A percentile compares a stretch with the other conserved stretches of the same genome.
These are phyloP conservation scores for Epinephelus cyanopodus DNA, from an alignment of 2,113 vertebrate genomes.

Conservation along the genomic window DNA sequence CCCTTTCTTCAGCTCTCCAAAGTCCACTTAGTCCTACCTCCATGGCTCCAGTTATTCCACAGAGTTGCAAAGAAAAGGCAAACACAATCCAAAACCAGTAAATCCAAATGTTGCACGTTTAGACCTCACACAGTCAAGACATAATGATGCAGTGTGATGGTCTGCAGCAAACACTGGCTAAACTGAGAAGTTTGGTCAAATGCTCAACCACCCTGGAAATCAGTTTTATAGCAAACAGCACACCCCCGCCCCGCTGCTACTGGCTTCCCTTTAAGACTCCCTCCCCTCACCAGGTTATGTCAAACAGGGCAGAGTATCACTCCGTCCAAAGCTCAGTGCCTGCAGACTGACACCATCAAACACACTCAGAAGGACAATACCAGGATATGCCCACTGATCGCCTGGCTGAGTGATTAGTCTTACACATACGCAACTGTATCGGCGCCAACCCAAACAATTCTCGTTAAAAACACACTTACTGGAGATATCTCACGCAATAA, in stretches of 20 bases:
- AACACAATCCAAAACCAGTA: constrained; percentile 13
- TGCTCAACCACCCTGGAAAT: constrained; percentile 3
- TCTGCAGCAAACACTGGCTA: constrained; percentile 7
- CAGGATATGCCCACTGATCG: constrained; percentile 82
- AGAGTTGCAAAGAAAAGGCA: constrained; percentile 24
- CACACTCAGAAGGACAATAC: constrained; percentile 72
- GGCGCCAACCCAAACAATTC: constrained; percentile 74
- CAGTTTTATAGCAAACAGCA: constrained; percentile 66
- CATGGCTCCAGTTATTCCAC: constrained; percentile 58
- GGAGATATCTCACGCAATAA: constrained; percentile 64
- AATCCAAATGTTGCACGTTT: constrained; percentile 15
- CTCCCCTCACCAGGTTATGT: constrained; percentile 62
- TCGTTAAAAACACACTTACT: constrained; percentile 63
- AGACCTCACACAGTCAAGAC: constrained; percentile 22
- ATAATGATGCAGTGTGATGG: constrained; percentile 36
- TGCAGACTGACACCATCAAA: constrained; percentile 70
- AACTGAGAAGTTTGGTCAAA: constrained; percentile 30
- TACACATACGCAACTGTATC: constrained; percentile 42
- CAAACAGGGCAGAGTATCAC: constrained; percentile 43
- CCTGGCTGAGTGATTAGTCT: constrained; percentile 75
- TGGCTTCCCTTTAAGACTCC: constrained; percentile 36
- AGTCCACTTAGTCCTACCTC: constrained; percentile 60
- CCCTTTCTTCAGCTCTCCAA: background rate
- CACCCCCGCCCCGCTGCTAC: constrained; percentile 30
- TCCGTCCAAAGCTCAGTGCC: constrained; percentile 46